Evolutionary conservation across 2,113 vertebrate species (phyloP).

Genomic region (Talpa occidentalis): DNA sequence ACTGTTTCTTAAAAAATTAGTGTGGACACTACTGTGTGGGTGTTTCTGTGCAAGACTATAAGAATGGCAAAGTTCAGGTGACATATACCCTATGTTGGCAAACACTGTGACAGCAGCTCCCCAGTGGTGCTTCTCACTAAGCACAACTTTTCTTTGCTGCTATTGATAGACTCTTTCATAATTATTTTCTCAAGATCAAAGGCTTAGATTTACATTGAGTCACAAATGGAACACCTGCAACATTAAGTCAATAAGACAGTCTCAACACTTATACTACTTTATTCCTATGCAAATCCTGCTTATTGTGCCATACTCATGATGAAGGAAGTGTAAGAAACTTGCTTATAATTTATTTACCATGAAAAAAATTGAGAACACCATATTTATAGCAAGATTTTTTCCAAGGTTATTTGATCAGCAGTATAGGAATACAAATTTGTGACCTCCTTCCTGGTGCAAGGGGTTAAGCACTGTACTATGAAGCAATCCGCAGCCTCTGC

Average conservation of each 20-base stretch:
- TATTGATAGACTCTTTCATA: background rate
- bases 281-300: conserved; percentile 9
- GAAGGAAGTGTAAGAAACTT: conserved; percentile 14
- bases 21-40: background rate
- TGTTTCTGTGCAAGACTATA: background rate
- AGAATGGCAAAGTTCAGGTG: background rate
- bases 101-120: background rate
- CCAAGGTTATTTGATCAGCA: background rate
- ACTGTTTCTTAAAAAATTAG: background rate
- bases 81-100: background rate
- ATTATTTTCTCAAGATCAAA: background rate
- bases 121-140: background rate
- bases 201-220: background rate
- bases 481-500: too few relatives aligned
- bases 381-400: conserved; percentile 41
- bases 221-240: background rate
- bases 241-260: background rate
- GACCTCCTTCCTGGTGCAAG: too few relatives aligned
- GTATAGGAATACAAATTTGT: conserved; percentile 1
- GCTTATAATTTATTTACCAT: conserved; percentile 23
- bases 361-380: background rate
- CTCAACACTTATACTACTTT: background rate
- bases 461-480: too few relatives aligned
- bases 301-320: background rate
- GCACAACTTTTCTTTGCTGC: background rate